Evolutionary conservation across 2,113 vertebrate genomes (phyloP), one percentile per base, ranked within the genome.

Genomic region (Plecturocebus donacophilus): DNA sequence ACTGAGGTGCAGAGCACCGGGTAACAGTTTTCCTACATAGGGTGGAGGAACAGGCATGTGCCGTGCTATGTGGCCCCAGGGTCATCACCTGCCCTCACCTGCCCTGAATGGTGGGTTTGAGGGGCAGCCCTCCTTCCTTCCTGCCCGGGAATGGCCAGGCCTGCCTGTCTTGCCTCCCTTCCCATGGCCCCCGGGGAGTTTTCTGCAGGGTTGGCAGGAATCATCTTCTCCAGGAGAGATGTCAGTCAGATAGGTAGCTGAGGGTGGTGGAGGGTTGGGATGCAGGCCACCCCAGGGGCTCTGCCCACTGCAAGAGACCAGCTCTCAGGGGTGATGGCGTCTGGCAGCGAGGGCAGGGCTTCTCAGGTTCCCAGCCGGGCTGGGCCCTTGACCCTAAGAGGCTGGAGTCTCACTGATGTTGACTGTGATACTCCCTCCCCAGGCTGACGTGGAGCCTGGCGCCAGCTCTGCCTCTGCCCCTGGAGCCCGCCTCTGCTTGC

Each of bases 281-380:
- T 12, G 3, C 3, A 35, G 49, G 32, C 13, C 35, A n/a, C 49
- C 19, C 40, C 0, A 0, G 40, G 42, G 38, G 21, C 19, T 23
- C 23, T 10, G 56, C 23, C 56, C 21, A 58, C 0, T 9, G 23
- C 23, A 10, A 58, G 56, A 58, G 56, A 58, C 23, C 56, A 25
- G 56, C 23, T 58, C 56, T 58, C 56, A 58, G 56, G 23, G 56
- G 56, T 23, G 23, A 58, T 58, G 23, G 10, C 9, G 9, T 58
- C 56, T 1, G 9, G 70, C 70, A 66, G 61, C 2, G 5, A 14
- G 66, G 64, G 35, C 70, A 71, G n/a, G 35, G 16, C 70, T 32
- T 77, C 42, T 77, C 40, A 45, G 42, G 14, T 45, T 47, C 75
- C 21, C 6, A 0, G 8, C 35, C 9, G 1, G 38, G 8, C 7